Conservation (phyloP, 2,888 invertebrate genomes). For the Parnassius glacialis region DNA sequence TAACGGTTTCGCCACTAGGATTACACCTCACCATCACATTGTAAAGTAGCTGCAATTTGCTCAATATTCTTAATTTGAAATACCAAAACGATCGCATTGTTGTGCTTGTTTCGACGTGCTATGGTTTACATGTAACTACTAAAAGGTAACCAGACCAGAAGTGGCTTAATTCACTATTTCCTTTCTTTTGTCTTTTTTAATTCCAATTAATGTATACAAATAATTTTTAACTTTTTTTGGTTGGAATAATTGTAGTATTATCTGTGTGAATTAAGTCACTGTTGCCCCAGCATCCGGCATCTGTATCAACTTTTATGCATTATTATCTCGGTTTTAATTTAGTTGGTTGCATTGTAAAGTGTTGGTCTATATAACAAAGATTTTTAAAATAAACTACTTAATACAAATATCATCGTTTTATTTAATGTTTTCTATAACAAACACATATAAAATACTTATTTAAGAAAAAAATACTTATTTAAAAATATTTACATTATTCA, state of each 20-base stretch:
- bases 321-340: conserved; percentile 57
- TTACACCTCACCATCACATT: conserved; percentile 5
- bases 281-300: conserved; percentile 26
- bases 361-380: conserved; percentile 80
- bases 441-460: too few species aligned
- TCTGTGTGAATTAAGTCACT: conserved; percentile 30
- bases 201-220: not conserved
- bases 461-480: too few species aligned
- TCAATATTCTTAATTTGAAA: conserved; percentile 13
- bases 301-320: conserved; percentile 35
- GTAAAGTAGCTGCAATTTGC: conserved; percentile 13
- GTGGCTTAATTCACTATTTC: not conserved
- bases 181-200: not conserved
- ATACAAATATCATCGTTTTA: conserved; percentile 61
- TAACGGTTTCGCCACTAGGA: not conserved
- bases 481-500: too few species aligned
- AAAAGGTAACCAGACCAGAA: not conserved
- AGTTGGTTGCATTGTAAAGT: conserved; percentile 61
- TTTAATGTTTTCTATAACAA: conserved; percentile 32
- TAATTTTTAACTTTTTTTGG: not conserved
- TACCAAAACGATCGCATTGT: conserved; percentile 12
- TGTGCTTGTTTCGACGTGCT: conserved; percentile 8
- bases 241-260: not conserved
- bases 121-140: not conserved
- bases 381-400: conserved; percentile 79